Base-by-base conservation (phyloP, 2,797 vertebrate genomes). In the Enteromius anoplus region DNA sequence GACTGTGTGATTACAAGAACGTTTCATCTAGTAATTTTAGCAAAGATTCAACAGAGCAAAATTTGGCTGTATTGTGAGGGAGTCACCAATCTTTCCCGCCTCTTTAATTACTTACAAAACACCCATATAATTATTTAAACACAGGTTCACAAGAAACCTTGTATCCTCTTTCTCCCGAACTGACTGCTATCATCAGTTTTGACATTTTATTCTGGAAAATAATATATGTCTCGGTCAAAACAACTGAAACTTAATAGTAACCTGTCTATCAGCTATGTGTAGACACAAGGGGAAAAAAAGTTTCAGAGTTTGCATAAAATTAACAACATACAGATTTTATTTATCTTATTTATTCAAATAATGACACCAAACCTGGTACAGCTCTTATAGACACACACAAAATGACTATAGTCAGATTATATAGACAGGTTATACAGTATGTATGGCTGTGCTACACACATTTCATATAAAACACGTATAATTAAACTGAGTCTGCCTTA, bases 21-120 rank as follows among this genome's bases (percentile, higher is more conserved):
- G 88, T 91, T 89, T 90, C 91, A 92, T 91, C 87, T 89, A 85
- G 90, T 90, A 89, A 92, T 91, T 91, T 85, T 90, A 90, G 86
- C 82, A 88, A 90, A 90, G 69, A 51, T 73, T 86, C 86, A 89
- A 88, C 87, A 85, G 37, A 86, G 92, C 73, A 75, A 92, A 92
- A 93, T 93, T 92, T 89, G 88, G 89, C 49, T 62, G 78, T 85
- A 92, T 93, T 93, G 91, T 92, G 91, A 93, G 87, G 88, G 90
- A 89, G 92, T 93, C 89, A 85, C 88, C 90, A 90, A 91, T 85
- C 87, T 85, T 88, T 90, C 86, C 90, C 89, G 84, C 92, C 93
- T 93, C 89, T 86, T 92, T 93, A 92, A 93, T 94, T 94, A 93
- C 89, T 90, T 91, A 81, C 88, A 88, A 88, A 80, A 89, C 90